Conservation (phyloP, 2,797 vertebrate genomes). For the Uromys caudimaculatus region DNA sequence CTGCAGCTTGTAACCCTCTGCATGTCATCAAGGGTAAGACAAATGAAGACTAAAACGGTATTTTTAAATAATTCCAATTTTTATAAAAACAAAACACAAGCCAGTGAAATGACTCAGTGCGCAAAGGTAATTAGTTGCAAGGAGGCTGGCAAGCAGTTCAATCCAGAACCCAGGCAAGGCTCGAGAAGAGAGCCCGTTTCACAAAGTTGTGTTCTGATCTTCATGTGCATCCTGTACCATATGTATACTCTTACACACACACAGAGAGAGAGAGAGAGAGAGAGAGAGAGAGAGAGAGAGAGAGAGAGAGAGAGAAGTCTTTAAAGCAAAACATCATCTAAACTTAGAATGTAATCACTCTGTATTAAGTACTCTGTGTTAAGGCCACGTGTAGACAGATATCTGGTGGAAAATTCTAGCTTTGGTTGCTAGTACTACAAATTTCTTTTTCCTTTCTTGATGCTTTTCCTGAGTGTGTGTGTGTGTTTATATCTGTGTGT, state of each 20-base stretch:
- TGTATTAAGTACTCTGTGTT: neutral
- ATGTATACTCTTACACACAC: neutral
- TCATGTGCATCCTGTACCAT: neutral
- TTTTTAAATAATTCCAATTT: conserved; percentile 49
- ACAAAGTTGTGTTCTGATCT: neutral
- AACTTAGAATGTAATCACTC: neutral
- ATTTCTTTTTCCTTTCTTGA: neutral
- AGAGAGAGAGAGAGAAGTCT: neutral
- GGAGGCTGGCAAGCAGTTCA: neutral
- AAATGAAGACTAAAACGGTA: neutral
- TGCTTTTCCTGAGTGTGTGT: neutral
- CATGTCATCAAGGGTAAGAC: neutral
- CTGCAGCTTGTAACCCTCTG: neutral
- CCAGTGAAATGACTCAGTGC: neutral
- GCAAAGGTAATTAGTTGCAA: neutral
- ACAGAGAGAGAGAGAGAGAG: too few relatives aligned
- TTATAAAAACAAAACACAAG: neutral
- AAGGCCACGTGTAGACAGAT: neutral
- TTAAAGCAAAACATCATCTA: neutral
- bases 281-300: too few relatives aligned
- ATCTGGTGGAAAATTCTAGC: neutral
- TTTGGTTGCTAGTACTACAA: neutral
- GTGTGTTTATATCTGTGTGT: too few relatives aligned
- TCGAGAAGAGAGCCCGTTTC: neutral
- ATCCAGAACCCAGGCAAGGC: neutral